These are phyloP conservation scores for Pygocentrus nattereri DNA, from an alignment of 2,797 vertebrate species.

Conservation along the genomic window DNA sequence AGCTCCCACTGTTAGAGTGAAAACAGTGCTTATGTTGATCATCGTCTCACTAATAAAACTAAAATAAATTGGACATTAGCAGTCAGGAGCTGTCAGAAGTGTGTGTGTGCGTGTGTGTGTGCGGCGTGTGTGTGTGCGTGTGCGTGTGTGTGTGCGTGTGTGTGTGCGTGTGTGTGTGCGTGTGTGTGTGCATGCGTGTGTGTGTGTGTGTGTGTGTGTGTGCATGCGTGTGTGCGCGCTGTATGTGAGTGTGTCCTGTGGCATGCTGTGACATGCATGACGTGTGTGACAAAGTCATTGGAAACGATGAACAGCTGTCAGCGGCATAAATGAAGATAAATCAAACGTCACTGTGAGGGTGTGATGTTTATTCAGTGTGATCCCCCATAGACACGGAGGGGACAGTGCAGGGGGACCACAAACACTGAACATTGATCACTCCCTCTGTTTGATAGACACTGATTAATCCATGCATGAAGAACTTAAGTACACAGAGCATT, in stretches of 20 bases:
- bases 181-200: neutral
- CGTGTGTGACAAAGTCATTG: slow-evolving; percentile 42
- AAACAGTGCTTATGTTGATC: slow-evolving; percentile 36
- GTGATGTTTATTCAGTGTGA: slow-evolving; percentile 51
- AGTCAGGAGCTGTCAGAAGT: slow-evolving; percentile 9
- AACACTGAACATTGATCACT: slow-evolving; percentile 32
- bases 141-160: slow-evolving; percentile 1
- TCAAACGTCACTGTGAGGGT: slow-evolving; percentile 44
- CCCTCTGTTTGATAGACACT: slow-evolving; percentile 37
- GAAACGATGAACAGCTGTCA: slow-evolving; percentile 61
- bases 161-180: neutral
- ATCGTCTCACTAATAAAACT: slow-evolving; percentile 28
- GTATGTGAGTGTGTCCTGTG: slow-evolving; percentile 20
- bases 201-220: neutral
- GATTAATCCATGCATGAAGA: slow-evolving; percentile 44
- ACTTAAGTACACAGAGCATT: slow-evolving; percentile 27
- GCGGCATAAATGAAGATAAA: slow-evolving; percentile 62
- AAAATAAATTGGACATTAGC: slow-evolving; percentile 36
- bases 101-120: neutral
- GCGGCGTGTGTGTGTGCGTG: neutral
- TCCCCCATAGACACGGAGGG: slow-evolving; percentile 38
- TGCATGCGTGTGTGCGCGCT: slow-evolving; percentile 52
- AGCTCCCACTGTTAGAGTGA: slow-evolving; percentile 20
- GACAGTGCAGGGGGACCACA: slow-evolving; percentile 29
- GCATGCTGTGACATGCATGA: slow-evolving; percentile 56